Evolutionary conservation across 1,140 invertebrate genomes (phyloP).

Genomic region (Anastrepha obliqua): DNA sequence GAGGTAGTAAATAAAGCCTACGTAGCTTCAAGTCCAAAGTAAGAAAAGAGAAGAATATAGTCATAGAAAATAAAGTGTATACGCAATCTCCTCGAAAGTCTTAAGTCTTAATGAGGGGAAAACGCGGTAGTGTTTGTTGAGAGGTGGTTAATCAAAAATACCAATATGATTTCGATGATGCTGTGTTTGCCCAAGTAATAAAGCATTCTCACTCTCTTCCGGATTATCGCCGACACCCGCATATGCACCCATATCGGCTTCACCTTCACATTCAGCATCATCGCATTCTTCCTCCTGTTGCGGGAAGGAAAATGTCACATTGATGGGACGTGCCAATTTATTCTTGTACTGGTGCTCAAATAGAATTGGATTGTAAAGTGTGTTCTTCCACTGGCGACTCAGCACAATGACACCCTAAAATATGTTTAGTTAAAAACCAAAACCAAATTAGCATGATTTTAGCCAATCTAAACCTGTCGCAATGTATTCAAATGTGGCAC

Average conservation of each 20-base stretch:
- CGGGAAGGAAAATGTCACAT: constrained; percentile 91
- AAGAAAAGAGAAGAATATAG: neutral
- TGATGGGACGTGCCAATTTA: constrained; percentile 86
- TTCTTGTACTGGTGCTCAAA: constrained; percentile 93
- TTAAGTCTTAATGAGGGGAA: constrained; percentile 37
- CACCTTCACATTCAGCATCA: constrained; percentile 71
- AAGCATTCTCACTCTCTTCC: constrained; percentile 75
- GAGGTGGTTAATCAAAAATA: constrained; percentile 73
- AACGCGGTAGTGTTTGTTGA: constrained; percentile 19
- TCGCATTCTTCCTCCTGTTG: constrained; percentile 82
- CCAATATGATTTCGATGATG: constrained; percentile 75
- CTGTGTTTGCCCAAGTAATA: constrained; percentile 75
- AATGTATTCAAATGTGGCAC: constrained; percentile 91
- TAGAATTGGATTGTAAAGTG: constrained; percentile 93
- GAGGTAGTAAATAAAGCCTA: neutral
- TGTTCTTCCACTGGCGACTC: constrained; percentile 97
- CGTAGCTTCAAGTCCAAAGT: neutral
- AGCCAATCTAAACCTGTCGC: constrained; percentile 80
- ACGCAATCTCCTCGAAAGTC: constrained; percentile 46
- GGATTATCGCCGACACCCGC: constrained; percentile 72
- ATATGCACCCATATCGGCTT: constrained; percentile 70
- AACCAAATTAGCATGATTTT: no score
- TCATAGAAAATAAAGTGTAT: constrained; percentile 15
- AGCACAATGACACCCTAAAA: constrained; percentile 90
- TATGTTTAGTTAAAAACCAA: constrained; percentile 10